phyloP scores from a whole-genome alignment of 2,888 invertebrate species.

The Hemistola chrysoprasaria region DNA sequence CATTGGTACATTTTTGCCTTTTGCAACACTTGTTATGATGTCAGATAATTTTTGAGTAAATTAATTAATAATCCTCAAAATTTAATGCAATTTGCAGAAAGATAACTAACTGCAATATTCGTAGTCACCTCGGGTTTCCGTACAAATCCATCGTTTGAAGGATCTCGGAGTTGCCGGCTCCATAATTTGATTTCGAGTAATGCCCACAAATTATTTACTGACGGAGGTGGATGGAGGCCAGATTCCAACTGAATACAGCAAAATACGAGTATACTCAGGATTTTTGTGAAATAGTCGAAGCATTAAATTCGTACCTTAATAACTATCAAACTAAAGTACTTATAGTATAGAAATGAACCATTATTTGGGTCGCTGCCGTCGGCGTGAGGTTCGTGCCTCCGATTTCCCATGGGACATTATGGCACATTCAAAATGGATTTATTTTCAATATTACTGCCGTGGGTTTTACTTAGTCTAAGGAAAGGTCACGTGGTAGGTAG shows the following conservation, averaged over 20 bases:
- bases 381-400: slow-evolving; percentile 13
- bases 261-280: no score
- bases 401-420: slow-evolving; percentile 45
- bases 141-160: slow-evolving; percentile 13
- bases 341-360: not conserved
- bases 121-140: slow-evolving; percentile 1
- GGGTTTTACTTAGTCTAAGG: no score
- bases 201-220: slow-evolving; percentile 20
- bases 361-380: slow-evolving; percentile 6
- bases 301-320: not conserved
- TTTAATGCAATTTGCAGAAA: no score
- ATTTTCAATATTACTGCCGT: slow-evolving; percentile 33
- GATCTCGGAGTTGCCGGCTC: slow-evolving; percentile 8
- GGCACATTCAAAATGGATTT: slow-evolving; percentile 37
- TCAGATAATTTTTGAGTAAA: no score
- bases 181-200: slow-evolving; percentile 26
- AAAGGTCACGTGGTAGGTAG: no score
- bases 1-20: no score
- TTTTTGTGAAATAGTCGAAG: no score
- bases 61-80: no score
- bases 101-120: no score
- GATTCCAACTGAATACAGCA: no score
- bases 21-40: no score
- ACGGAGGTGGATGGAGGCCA: not conserved
- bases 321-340: not conserved